A percentile compares a stretch with the other conserved stretches of the same genome.
These are phyloP conservation scores for Chouioia cunea DNA, from an alignment of 2,888 invertebrate genomes.

Conservation along the genomic window DNA sequence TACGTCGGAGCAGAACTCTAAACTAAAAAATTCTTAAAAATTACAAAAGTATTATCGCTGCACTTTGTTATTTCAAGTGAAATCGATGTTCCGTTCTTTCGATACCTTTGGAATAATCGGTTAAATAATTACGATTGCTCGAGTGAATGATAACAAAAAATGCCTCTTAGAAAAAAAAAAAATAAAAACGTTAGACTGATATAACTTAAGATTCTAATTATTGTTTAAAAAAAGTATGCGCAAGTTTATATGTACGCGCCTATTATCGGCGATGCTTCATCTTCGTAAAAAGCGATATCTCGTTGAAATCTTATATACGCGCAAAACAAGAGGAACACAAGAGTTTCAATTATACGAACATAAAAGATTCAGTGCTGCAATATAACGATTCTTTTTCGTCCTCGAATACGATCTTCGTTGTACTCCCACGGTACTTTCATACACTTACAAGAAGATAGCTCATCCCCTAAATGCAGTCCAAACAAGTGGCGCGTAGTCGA, in stretches of 20 bases:
- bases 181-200: constrained; percentile 66
- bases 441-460: constrained; percentile 32
- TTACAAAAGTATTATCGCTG: too few species aligned
- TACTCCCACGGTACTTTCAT: constrained; percentile 43
- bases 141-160: constrained; percentile 4
- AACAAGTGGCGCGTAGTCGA: constrained; percentile 60
- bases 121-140: constrained; percentile 10
- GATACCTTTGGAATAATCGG: constrained; percentile 15
- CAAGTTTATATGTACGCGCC: constrained; percentile 28
- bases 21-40: background rate
- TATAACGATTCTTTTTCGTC: constrained; percentile 30
- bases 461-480: constrained; percentile 53
- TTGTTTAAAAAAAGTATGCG: constrained; percentile 47
- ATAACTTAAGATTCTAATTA: constrained; percentile 63
- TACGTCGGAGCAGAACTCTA: background rate
- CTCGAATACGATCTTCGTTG: constrained; percentile 40
- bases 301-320: constrained; percentile 1
- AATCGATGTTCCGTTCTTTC: background rate
- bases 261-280: background rate
- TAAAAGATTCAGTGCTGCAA: constrained; percentile 35
- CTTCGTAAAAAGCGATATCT: constrained; percentile 1
- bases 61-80: background rate
- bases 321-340: constrained; percentile 16
- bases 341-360: constrained; percentile 8
- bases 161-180: constrained; percentile 53